Evolutionary conservation across 2,113 vertebrate genomes (phyloP).

Genomic region (Sceloporus undulatus): DNA sequence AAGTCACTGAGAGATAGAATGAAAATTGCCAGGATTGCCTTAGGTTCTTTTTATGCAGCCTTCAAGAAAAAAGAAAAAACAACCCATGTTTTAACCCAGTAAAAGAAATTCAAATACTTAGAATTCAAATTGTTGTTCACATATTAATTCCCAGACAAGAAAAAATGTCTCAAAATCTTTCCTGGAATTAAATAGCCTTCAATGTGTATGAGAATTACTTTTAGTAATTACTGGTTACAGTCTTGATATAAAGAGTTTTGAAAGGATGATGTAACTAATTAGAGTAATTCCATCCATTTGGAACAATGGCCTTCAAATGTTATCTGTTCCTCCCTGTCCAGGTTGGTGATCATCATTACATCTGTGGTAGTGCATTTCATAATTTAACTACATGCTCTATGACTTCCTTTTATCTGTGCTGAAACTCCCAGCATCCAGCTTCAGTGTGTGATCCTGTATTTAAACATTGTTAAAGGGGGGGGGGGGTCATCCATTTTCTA

Average conservation of each 20-base stretch:
- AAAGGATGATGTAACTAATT: too few relatives aligned
- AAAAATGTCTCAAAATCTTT: background rate
- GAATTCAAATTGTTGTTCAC: background rate
- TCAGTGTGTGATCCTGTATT: too few relatives aligned
- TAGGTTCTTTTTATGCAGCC: background rate
- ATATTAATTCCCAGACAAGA: background rate
- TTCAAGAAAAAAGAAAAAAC: background rate
- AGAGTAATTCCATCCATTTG: background rate
- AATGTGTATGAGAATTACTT: background rate
- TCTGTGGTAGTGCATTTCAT: background rate
- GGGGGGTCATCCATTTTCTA: too few relatives aligned
- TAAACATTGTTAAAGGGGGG: too few relatives aligned
- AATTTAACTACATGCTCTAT: too few relatives aligned
- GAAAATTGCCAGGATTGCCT: background rate
- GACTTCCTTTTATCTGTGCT: too few relatives aligned
- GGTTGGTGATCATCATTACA: background rate
- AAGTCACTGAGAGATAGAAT: constrained; percentile 33
- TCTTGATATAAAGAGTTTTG: background rate
- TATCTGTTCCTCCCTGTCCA: background rate
- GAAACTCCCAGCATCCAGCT: too few relatives aligned
- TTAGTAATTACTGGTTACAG: background rate
- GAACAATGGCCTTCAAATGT: background rate
- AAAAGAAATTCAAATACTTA: background rate
- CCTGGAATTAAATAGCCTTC: background rate
- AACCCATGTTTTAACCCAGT: background rate